Evolutionary conservation across 1,140 invertebrate species (phyloP).

Genomic region (Pygmarrhopalites habei): DNA sequence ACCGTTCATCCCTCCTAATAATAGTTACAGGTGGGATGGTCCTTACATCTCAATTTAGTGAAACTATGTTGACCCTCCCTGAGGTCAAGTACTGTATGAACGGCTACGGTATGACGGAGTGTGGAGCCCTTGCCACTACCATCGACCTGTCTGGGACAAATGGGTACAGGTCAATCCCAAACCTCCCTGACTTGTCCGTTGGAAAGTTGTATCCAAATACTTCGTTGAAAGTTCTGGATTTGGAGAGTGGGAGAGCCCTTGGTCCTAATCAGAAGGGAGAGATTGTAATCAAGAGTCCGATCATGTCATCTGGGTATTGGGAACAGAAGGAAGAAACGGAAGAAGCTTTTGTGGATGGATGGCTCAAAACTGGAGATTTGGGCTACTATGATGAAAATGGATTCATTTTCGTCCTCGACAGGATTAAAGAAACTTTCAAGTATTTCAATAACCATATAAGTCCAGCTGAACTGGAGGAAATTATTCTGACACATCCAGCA

Average conservation of each 20-base stretch:
- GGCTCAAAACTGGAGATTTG: slow-evolving; percentile 40
- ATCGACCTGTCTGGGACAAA: slow-evolving; percentile 26
- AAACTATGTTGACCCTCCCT: slow-evolving; percentile 25
- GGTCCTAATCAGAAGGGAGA: slow-evolving; percentile 30
- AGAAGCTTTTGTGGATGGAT: slow-evolving; percentile 24
- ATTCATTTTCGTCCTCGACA: slow-evolving; percentile 40
- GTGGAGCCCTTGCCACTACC: slow-evolving; percentile 30
- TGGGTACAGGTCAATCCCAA: slow-evolving; percentile 21
- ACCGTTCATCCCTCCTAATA: not conserved
- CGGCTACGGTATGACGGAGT: slow-evolving; percentile 35
- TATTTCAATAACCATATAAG: slow-evolving; percentile 10
- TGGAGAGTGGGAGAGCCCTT: slow-evolving; percentile 19
- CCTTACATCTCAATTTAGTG: slow-evolving; percentile 21
- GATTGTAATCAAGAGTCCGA: slow-evolving; percentile 23
- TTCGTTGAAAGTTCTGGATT: slow-evolving; percentile 23
- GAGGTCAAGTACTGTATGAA: slow-evolving; percentile 23
- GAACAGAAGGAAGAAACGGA: slow-evolving; percentile 18
- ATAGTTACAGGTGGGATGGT: slow-evolving; percentile 23
- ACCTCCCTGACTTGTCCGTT: slow-evolving; percentile 20
- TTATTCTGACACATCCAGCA: slow-evolving; percentile 19
- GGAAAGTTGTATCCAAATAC: slow-evolving; percentile 33
- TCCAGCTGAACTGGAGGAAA: slow-evolving; percentile 28
- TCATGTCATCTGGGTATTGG: slow-evolving; percentile 29
- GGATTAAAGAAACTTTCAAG: slow-evolving; percentile 36
- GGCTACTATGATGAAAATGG: slow-evolving; percentile 40